These are phyloP conservation scores for Montipora cactus DNA, from an alignment of 64 coral and sea anemone genomes.

Conservation along the genomic window DNA sequence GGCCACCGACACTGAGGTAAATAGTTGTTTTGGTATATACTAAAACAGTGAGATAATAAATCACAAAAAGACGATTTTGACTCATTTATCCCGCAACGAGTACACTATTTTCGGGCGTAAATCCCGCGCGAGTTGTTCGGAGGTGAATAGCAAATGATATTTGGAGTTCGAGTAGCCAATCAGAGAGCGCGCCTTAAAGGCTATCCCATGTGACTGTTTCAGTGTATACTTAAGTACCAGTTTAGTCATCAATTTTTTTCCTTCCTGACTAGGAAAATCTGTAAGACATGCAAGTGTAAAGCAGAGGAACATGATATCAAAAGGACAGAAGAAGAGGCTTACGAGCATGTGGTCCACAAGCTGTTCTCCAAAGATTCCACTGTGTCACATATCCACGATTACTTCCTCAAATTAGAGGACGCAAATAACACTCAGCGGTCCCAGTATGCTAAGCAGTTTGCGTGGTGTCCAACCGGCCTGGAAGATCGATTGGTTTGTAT, in stretches of 20 bases:
- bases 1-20: too few species aligned
- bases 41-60: too few species aligned
- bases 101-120: too few species aligned
- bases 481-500: constrained; percentile 85
- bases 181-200: too few species aligned
- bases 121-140: too few species aligned
- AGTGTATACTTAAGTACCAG: background rate
- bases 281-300: constrained; percentile 98
- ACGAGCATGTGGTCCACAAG: constrained; percentile 76
- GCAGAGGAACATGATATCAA: constrained; percentile 95
- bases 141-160: too few species aligned
- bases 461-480: constrained; percentile 93
- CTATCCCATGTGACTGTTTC: too few species aligned
- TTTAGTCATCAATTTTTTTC: background rate
- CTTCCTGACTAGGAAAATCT: constrained; percentile 84
- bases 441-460: constrained; percentile 89
- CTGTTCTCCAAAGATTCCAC: constrained; percentile 83
- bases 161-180: too few species aligned
- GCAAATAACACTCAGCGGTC: constrained; percentile 63
- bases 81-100: too few species aligned
- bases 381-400: constrained; percentile 81
- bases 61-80: too few species aligned
- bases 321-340: constrained; percentile 85
- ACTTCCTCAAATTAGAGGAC: constrained; percentile 79
- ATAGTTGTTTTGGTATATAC: too few species aligned